Base-by-base conservation (phyloP, 2,888 invertebrate genomes). In the Sesamia inferens region DNA sequence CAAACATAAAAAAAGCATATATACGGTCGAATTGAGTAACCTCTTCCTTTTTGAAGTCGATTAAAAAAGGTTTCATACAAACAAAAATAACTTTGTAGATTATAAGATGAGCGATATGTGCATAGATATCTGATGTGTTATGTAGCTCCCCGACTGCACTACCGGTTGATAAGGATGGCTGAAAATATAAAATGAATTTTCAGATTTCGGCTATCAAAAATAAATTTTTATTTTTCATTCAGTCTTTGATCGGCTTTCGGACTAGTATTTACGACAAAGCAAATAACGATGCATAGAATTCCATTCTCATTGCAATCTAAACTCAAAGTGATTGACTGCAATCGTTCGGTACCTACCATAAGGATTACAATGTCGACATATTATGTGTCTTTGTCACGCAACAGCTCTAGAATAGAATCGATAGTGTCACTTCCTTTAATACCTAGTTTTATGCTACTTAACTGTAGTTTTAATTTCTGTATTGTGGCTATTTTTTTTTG, bases 151-250 rank as follows among this genome's bases (percentile, higher is more conserved):
- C 14, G 16, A 39, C 61, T 79, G 79, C 2, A 74, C 62, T 79
- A 24, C 66, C 74, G 54, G 66, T 74, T 61, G 79, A 77, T 79
- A 77, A 57, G 55, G n/a, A n/a, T 22, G 51, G 14, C 51, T 44
- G 61, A 57, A 66, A 67, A 79, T 57, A n/a, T 51, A 22, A 65
- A 67, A 57, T 51, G 44, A 57, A 51, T 79, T 73, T 71, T 22
- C 64, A 19, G 24, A 13, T 51, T 42, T 42, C 16, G 10, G 8
- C 5, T 13, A n/a, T 42, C 48, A 19, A 6, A 31, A 13, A 22
- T 31, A 44, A 31, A 42, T 44, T 51, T 11, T 24, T 16, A 0
- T 14, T 13, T 10, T 16, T 24, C 58, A 61, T 55, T 5, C 8
- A 7, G 3, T 31, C 31, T 31, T 31, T 31, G 31, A 31, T 31